Percentiles rank a stretch among this genome's conserved stretches.
Evolutionary conservation across 1,140 invertebrate genomes (phyloP).

Genomic region (Diprion similis): DNA sequence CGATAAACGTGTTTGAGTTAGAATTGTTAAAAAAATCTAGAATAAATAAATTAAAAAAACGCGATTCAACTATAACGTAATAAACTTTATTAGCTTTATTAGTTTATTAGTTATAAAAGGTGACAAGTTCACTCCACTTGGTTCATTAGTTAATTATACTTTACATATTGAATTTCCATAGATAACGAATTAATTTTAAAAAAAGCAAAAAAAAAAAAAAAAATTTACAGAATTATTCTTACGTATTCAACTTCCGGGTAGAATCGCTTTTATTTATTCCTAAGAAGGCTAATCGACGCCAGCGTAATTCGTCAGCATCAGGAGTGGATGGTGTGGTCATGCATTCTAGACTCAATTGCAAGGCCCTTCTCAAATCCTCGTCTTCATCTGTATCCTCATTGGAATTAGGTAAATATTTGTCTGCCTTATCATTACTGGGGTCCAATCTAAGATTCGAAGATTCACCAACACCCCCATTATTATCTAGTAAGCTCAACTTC

Average conservation of each 20-base stretch:
- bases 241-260: slow-evolving; percentile 54
- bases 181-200: slow-evolving; percentile 25
- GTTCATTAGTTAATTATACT: slow-evolving; percentile 33
- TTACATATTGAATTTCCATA: slow-evolving; percentile 33
- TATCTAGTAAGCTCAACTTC: slow-evolving; percentile 60
- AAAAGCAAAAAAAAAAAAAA: background rate
- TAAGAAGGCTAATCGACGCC: slow-evolving; percentile 44
- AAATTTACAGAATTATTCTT: slow-evolving; percentile 39
- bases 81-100: slow-evolving; percentile 3
- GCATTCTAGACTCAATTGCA: slow-evolving; percentile 66
- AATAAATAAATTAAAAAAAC: background rate
- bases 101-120: slow-evolving; percentile 37
- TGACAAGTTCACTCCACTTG: slow-evolving; percentile 28
- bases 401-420: slow-evolving; percentile 12
- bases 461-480: slow-evolving; percentile 43
- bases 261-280: slow-evolving; percentile 43
- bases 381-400: slow-evolving; percentile 54
- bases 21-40: background rate
- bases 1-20: background rate
- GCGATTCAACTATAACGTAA: background rate
- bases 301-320: slow-evolving; percentile 54
- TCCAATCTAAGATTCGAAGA: slow-evolving; percentile 45
- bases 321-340: slow-evolving; percentile 53
- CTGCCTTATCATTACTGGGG: slow-evolving; percentile 26
- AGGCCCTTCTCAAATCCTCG: slow-evolving; percentile 60